phyloP scores from a whole-genome alignment of 30 jellyfish, hydroid and myxozoan species.

The Chironex yamaguchii region DNA sequence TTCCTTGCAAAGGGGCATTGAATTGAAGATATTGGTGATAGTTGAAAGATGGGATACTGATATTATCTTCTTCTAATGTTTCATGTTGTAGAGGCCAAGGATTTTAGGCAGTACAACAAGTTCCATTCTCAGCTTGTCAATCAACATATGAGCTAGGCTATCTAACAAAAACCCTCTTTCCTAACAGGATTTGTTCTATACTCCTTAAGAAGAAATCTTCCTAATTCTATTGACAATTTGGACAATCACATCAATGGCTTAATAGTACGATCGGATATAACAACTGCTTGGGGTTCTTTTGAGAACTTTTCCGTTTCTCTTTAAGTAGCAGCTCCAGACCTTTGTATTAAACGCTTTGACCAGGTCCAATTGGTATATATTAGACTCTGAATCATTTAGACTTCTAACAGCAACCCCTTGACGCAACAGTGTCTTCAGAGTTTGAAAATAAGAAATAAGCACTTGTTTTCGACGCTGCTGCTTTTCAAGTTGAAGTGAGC shows the following conservation, averaged over 20 bases:
- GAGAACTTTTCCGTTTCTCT: too few relatives aligned
- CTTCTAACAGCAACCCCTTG: conserved; percentile 62
- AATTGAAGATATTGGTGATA: too few relatives aligned
- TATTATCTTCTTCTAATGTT: conserved; percentile 35
- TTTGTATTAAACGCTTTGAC: conserved; percentile 32
- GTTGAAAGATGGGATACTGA: too few relatives aligned
- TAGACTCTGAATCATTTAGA: conserved; percentile 38
- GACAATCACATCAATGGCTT: conserved; percentile 51
- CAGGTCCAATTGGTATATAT: conserved; percentile 46
- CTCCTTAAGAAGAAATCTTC: conserved; percentile 5
- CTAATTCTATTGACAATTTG: conserved; percentile 1
- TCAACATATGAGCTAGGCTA: conserved; percentile 22
- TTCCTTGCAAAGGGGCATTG: too few relatives aligned
- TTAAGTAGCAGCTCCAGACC: conserved; percentile 37
- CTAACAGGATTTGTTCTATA: conserved; percentile 37
- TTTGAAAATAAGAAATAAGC: conserved; percentile 12
- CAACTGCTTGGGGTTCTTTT: too few relatives aligned
- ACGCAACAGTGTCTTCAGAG: conserved; percentile 42
- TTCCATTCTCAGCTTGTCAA: conserved; percentile 58
- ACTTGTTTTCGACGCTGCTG: conserved; percentile 44
- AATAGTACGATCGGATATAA: conserved; percentile 32
- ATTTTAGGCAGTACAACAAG: conserved; percentile 63
- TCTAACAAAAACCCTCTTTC: conserved; percentile 9
- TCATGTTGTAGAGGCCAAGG: conserved; percentile 53
- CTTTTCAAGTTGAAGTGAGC: conserved; percentile 42